Percentiles rank a stretch among this genome's conserved stretches.
phyloP scores from a whole-genome alignment of 2,797 vertebrate species.

The Spinus olivaceus region DNA sequence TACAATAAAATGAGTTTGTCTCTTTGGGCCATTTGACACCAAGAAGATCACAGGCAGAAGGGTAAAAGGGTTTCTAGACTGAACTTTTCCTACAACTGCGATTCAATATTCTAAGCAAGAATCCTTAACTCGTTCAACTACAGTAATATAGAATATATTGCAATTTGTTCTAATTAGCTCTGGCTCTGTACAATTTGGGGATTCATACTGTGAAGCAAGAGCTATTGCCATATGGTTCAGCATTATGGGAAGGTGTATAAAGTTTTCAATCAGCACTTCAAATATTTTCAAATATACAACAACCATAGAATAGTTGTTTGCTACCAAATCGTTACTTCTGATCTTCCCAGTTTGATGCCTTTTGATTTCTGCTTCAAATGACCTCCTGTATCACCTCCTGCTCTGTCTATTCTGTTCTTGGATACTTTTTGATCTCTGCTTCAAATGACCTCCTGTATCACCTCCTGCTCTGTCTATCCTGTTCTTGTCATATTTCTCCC shows the following conservation, averaged over 20 bases:
- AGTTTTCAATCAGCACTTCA: background rate
- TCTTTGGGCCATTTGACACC: background rate
- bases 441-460: no score
- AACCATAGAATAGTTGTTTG: background rate
- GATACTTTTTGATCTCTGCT: no score
- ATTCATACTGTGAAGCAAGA: background rate
- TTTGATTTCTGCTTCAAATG: no score
- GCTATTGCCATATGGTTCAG: background rate
- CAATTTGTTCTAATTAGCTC: background rate
- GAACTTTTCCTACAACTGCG: background rate
- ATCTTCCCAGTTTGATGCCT: background rate
- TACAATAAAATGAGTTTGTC: background rate
- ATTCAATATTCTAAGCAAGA: constrained; percentile 5
- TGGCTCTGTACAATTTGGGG: background rate
- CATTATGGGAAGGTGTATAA: background rate
- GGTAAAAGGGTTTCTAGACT: background rate
- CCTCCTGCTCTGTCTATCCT: no score
- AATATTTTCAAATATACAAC: background rate
- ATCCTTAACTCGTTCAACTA: background rate
- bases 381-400: no score
- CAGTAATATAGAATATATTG: background rate
- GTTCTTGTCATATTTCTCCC: background rate
- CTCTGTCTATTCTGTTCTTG: background rate
- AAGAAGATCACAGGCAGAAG: background rate
- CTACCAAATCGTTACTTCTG: background rate